These are phyloP conservation scores for Pogonomyrmex barbatus DNA, from an alignment of 1,140 invertebrate species.

Conservation along the genomic window DNA sequence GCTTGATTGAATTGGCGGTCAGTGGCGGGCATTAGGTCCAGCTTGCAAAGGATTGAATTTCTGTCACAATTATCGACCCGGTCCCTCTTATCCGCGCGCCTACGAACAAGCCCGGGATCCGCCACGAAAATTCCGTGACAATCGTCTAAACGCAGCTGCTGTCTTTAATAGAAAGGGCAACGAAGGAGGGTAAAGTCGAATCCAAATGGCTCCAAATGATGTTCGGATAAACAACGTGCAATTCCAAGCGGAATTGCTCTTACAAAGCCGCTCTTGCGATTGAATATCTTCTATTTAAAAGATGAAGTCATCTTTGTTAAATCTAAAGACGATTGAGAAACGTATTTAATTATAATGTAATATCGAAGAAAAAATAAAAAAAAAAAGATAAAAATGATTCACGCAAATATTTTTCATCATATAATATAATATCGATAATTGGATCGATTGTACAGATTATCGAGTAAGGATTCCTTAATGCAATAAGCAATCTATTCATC, in stretches of 20 bases:
- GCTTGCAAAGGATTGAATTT: slow-evolving; percentile 78
- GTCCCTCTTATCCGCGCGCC: slow-evolving; percentile 41
- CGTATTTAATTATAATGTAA: neutral
- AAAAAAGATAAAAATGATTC: neutral
- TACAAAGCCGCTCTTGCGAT: neutral
- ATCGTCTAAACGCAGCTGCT: slow-evolving; percentile 74
- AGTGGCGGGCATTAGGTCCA: slow-evolving; percentile 77
- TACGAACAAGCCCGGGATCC: slow-evolving; percentile 35
- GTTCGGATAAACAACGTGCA: slow-evolving; percentile 2
- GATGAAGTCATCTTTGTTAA: neutral
- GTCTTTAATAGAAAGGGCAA: slow-evolving; percentile 52
- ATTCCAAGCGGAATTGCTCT: slow-evolving; percentile 4
- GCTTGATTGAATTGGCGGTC: slow-evolving; percentile 81
- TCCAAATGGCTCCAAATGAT: slow-evolving; percentile 11
- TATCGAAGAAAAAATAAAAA: neutral
- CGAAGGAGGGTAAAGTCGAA: slow-evolving; percentile 56
- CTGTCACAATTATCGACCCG: slow-evolving; percentile 77
- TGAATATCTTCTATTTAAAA: neutral
- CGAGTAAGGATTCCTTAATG: neutral
- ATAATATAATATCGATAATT: slow-evolving; percentile 9
- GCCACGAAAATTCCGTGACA: slow-evolving; percentile 24
- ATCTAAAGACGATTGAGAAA: neutral
- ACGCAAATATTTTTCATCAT: neutral
- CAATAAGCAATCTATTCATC: neutral
- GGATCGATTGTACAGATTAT: neutral